Evolutionary conservation across 2,113 vertebrate genomes (phyloP).

Genomic region (Campylomormyrus tamandua): DNA sequence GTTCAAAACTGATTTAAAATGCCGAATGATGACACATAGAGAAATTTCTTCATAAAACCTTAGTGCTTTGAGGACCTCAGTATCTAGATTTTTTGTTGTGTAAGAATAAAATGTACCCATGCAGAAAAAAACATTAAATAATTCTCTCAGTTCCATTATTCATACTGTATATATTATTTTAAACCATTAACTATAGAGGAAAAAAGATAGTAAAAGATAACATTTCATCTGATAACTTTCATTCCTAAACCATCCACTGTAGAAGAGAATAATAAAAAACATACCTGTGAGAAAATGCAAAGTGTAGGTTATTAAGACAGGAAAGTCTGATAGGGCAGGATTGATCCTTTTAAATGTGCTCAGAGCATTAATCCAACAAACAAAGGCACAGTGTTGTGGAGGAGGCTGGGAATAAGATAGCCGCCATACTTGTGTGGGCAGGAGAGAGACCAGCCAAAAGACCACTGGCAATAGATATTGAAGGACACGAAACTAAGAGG

Average conservation of each 20-base stretch:
- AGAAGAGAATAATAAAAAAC: constrained; percentile 36
- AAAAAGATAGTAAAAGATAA: constrained; percentile 15
- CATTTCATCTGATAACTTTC: constrained; percentile 37
- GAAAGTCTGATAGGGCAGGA: constrained; percentile 29
- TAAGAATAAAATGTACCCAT: background rate
- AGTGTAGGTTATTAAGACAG: constrained; percentile 47
- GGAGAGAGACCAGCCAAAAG: background rate
- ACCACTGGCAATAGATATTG: background rate
- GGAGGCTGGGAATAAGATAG: background rate
- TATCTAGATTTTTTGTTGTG: constrained; percentile 15
- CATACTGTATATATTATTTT: constrained; percentile 27
- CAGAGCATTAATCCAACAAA: constrained; percentile 24
- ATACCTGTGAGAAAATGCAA: constrained; percentile 35
- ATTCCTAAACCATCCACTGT: constrained; percentile 18
- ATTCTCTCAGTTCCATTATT: constrained; percentile 25
- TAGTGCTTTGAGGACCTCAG: constrained; percentile 16
- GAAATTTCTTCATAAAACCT: constrained; percentile 27
- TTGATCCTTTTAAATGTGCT: constrained; percentile 31
- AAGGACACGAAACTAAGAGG: background rate
- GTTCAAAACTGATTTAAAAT: constrained; percentile 35
- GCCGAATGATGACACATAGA: constrained; percentile 21
- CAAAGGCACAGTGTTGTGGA: constrained; percentile 12
- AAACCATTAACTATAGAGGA: constrained; percentile 27
- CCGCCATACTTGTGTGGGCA: background rate
- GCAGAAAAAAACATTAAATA: constrained; percentile 3